Conservation (phyloP, 2,797 vertebrate genomes). For the Takifugu rubripes region DNA sequence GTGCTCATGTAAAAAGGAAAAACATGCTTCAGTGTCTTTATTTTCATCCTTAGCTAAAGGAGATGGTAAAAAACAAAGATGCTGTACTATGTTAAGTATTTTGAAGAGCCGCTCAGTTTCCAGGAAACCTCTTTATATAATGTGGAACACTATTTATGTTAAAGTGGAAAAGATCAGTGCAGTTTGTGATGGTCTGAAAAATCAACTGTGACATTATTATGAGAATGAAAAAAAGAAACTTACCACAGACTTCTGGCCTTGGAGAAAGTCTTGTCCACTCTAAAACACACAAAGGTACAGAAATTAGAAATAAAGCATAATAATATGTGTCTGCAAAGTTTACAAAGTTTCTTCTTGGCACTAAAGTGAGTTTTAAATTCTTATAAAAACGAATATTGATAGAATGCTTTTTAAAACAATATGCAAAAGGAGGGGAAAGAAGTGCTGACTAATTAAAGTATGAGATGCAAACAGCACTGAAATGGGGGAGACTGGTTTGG, state of each 20-base stretch:
- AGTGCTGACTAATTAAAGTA: conserved; percentile 4
- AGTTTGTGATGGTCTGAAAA: too few relatives aligned
- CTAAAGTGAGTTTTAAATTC: not conserved
- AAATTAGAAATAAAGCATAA: not conserved
- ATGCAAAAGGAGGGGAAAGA: not conserved
- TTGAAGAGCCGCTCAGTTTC: too few relatives aligned
- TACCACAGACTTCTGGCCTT: conserved; percentile 76
- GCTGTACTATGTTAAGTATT: too few relatives aligned
- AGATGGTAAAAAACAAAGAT: too few relatives aligned
- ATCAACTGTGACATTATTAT: not conserved
- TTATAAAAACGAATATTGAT: not conserved
- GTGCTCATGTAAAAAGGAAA: too few relatives aligned
- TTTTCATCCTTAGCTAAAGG: too few relatives aligned
- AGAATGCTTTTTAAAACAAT: not conserved
- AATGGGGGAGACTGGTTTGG: conserved; percentile 21
- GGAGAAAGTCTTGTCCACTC: conserved; percentile 80
- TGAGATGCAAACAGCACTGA: conserved; percentile 10
- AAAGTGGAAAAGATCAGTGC: too few relatives aligned
- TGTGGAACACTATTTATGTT: too few relatives aligned
- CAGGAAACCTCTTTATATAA: too few relatives aligned
- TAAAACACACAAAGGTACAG: conserved; percentile 39
- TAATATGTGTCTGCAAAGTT: not conserved
- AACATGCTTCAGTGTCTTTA: too few relatives aligned
- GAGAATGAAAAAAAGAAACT: conserved; percentile 40
- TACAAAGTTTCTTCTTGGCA: not conserved